These are phyloP conservation scores for Clanis bilineata DNA, from an alignment of 2,888 invertebrate genomes.

Conservation along the genomic window DNA sequence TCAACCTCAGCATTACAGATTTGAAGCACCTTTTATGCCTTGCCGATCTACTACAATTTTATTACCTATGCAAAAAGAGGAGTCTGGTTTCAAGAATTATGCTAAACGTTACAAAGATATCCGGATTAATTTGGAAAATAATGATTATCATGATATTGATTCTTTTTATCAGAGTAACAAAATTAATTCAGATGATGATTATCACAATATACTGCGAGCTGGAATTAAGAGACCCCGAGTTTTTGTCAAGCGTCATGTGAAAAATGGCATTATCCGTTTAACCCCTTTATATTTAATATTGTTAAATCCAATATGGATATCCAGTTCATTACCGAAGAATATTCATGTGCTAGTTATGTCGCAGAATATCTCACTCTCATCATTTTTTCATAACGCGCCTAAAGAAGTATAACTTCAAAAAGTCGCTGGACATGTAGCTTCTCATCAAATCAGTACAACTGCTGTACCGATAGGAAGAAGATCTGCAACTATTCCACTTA, in stretches of 20 bases:
- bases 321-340: constrained; percentile 55
- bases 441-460: background rate
- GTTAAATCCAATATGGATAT: constrained; percentile 53
- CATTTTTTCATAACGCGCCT: no score
- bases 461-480: constrained; percentile 23
- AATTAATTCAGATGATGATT: constrained; percentile 40
- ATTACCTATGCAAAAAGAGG: constrained; percentile 35
- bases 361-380: no score
- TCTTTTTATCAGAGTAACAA: constrained; percentile 37
- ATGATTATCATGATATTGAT: constrained; percentile 37
- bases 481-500: constrained; percentile 20
- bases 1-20: constrained; percentile 37
- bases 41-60: constrained; percentile 29
- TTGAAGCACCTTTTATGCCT: constrained; percentile 47
- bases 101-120: constrained; percentile 29
- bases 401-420: no score
- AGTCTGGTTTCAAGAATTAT: constrained; percentile 32
- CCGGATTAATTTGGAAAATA: constrained; percentile 37
- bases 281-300: constrained; percentile 37
- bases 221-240: constrained; percentile 48
- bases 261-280: background rate
- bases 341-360: constrained; percentile 56
- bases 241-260: no score
- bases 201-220: constrained; percentile 36
- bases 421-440: constrained; percentile 4